Conservation (phyloP, 2,797 vertebrate genomes). For the Rhinichthys osculus region DNA sequence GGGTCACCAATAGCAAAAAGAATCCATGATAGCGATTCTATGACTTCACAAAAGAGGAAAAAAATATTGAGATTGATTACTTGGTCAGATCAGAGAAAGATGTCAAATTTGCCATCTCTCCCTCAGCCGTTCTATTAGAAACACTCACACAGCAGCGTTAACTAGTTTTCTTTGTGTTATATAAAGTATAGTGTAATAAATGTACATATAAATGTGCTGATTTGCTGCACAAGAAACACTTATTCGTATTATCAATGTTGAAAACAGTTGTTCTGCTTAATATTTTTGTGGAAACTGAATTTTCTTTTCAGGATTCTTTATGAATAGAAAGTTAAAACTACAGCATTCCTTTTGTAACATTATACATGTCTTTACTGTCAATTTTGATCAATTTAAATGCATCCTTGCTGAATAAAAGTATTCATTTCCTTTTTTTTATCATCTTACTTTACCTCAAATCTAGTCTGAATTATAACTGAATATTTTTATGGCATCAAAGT, state of each 20-base stretch:
- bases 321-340: background rate
- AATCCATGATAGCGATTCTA: no score
- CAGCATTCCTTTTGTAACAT: background rate
- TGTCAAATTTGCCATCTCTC: no score
- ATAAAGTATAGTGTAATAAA: no score
- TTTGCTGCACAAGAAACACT: background rate
- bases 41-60: no score
- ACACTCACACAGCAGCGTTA: no score
- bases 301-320: background rate
- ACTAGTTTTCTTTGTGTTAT: no score
- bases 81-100: no score
- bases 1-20: no score
- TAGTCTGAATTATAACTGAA: background rate
- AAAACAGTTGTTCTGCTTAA: background rate
- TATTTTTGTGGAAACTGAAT: background rate
- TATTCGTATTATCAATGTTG: background rate
- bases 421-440: background rate
- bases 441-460: background rate
- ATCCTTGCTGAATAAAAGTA: background rate
- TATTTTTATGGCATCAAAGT: background rate
- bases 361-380: background rate
- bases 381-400: background rate
- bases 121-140: no score
- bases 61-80: no score
- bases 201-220: background rate